Percentiles rank a stretch among this genome's conserved stretches.
These are phyloP conservation scores for Limonius californicus DNA, from an alignment of 1,140 invertebrate species.

Conservation along the genomic window DNA sequence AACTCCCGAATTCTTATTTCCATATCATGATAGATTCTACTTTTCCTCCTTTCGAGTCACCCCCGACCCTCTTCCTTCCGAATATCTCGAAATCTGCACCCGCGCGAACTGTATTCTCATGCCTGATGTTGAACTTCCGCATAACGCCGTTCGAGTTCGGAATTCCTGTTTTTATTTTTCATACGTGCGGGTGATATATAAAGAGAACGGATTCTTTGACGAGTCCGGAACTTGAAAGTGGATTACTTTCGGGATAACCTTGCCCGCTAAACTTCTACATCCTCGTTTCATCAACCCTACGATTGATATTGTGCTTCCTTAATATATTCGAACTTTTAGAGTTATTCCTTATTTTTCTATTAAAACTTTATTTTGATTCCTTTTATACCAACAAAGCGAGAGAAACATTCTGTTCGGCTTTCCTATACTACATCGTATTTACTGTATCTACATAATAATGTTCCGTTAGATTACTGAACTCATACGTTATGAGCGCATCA, in stretches of 20 bases:
- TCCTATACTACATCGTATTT: too few species aligned
- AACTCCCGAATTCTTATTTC: slow-evolving; percentile 42
- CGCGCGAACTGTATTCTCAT: slow-evolving; percentile 9
- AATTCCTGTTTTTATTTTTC: slow-evolving; percentile 13
- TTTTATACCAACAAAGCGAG: too few species aligned
- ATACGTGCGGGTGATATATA: slow-evolving; percentile 11
- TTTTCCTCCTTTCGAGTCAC: slow-evolving; percentile 21
- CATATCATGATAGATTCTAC: slow-evolving; percentile 44
- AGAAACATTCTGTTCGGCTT: too few species aligned
- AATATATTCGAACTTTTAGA: too few species aligned
- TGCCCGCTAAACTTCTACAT: not conserved
- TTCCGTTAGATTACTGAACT: too few species aligned
- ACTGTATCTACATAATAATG: too few species aligned
- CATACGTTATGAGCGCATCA: too few species aligned
- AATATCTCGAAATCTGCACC: slow-evolving; percentile 16
- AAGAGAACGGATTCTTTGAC: slow-evolving; percentile 11
- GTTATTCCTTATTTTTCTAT: too few species aligned
- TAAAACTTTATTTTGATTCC: too few species aligned
- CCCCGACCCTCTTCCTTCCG: slow-evolving; percentile 15
- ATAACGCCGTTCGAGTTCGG: slow-evolving; percentile 12
- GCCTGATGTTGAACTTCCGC: slow-evolving; percentile 10
- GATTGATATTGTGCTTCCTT: not conserved
- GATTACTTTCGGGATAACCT: not conserved
- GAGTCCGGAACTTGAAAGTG: slow-evolving; percentile 1
- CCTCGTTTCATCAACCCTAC: not conserved